Evolutionary conservation across 2,888 invertebrate species (phyloP).

Genomic region (Watsonalla binaria): DNA sequence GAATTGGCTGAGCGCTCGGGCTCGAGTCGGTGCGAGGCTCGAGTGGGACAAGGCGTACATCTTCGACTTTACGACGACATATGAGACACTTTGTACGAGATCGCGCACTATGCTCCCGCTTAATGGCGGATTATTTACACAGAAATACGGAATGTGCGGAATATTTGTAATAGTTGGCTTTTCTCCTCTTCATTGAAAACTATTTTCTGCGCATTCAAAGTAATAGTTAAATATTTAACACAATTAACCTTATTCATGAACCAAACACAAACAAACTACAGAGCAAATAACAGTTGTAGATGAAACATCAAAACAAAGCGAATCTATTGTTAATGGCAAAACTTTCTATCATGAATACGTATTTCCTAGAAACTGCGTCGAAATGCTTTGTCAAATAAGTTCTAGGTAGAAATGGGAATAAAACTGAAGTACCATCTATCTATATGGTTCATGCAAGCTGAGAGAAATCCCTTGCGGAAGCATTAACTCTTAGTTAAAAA

Average conservation of each 20-base stretch:
- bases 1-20: not conserved
- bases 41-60: constrained; percentile 1
- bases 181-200: no score
- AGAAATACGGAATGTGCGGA: not conserved
- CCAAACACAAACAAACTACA: no score
- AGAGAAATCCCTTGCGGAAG: constrained; percentile 24
- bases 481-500: constrained; percentile 60
- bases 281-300: no score
- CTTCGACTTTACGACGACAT: constrained; percentile 2
- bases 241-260: no score
- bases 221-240: no score
- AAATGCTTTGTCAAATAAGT: not conserved
- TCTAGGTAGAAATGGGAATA: not conserved
- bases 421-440: not conserved
- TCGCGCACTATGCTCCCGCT: not conserved
- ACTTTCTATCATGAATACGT: no score
- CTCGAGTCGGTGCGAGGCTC: not conserved
- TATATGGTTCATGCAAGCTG: constrained; percentile 1
- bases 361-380: no score
- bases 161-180: not conserved
- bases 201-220: no score
- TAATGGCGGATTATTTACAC: constrained; percentile 1
- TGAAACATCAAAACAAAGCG: no score
- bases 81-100: not conserved
- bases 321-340: no score